Evolutionary conservation across 2,113 vertebrate genomes (phyloP).

Genomic region (Nannobrachium achirus): DNA sequence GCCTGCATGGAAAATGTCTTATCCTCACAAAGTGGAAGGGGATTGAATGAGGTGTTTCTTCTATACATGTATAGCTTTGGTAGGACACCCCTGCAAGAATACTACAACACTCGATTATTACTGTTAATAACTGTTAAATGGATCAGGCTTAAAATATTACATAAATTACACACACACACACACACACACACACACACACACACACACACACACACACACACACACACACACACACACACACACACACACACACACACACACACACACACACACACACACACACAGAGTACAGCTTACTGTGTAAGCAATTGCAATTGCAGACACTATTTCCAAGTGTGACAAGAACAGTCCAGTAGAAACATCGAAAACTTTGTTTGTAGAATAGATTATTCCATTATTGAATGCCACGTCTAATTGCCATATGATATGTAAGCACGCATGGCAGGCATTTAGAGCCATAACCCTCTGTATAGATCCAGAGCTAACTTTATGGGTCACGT

Average conservation of each 20-base stretch:
- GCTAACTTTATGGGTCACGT: slow-evolving; percentile 61
- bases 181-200: too few species aligned
- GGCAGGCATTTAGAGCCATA: slow-evolving; percentile 68
- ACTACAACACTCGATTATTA: too few species aligned
- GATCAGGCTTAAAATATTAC: too few species aligned
- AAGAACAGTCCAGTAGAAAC: slow-evolving; percentile 4
- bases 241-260: too few species aligned
- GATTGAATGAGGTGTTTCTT: not conserved
- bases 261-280: too few species aligned
- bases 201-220: too few species aligned
- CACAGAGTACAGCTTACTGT: too few species aligned
- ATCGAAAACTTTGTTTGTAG: slow-evolving; percentile 31
- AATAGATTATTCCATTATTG: slow-evolving; percentile 7
- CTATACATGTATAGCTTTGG: too few species aligned
- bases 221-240: too few species aligned
- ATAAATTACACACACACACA: too few species aligned
- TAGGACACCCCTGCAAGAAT: too few species aligned
- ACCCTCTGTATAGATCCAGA: slow-evolving; percentile 59
- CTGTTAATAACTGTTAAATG: too few species aligned
- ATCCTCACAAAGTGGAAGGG: slow-evolving; percentile 11
- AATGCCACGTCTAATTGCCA: slow-evolving; percentile 57
- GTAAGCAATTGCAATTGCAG: not conserved
- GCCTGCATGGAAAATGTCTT: slow-evolving; percentile 23
- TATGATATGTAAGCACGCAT: slow-evolving; percentile 58
- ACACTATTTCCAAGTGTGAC: not conserved